Conservation (phyloP, 2,113 vertebrate species). For the Hiodon tergisus region DNA sequence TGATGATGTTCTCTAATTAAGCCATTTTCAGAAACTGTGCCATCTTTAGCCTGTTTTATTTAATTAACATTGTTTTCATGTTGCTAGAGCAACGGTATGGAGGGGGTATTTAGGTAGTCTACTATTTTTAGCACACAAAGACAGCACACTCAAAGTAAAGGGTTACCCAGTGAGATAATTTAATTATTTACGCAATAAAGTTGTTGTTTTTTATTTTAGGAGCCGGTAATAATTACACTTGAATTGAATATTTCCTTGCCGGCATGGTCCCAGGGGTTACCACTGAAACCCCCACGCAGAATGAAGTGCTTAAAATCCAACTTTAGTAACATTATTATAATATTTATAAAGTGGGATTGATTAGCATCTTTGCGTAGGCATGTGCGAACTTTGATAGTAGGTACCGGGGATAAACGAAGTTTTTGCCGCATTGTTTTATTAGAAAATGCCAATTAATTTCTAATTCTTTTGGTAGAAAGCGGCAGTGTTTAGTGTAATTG, state of each 20-base stretch:
- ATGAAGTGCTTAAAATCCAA: conserved; percentile 10
- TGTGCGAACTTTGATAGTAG: conserved; percentile 6
- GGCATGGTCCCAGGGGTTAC: neutral
- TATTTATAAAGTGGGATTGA: conserved; percentile 6
- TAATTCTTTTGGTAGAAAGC: no score
- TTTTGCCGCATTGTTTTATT: no score
- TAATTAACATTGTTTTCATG: conserved; percentile 16
- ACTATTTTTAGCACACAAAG: conserved; percentile 12
- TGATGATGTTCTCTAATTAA: neutral
- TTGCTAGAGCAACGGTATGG: neutral
- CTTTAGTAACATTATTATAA: conserved; percentile 7
- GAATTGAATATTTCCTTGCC: conserved; percentile 18
- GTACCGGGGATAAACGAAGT: neutral
- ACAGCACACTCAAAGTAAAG: neutral
- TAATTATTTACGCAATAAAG: conserved; percentile 1
- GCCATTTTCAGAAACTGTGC: neutral
- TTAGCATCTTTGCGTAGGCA: neutral
- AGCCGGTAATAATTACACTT: conserved; percentile 13
- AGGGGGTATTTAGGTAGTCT: neutral
- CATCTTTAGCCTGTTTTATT: neutral
- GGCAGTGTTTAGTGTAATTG: no score
- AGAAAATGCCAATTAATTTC: no score
- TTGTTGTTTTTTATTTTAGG: neutral
- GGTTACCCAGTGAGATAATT: conserved; percentile 19
- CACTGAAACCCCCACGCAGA: conserved; percentile 12